Evolutionary conservation across 2,888 invertebrate genomes (phyloP), one percentile per base, ranked within the genome.

Genomic region (Cremastobaeus sp.): DNA sequence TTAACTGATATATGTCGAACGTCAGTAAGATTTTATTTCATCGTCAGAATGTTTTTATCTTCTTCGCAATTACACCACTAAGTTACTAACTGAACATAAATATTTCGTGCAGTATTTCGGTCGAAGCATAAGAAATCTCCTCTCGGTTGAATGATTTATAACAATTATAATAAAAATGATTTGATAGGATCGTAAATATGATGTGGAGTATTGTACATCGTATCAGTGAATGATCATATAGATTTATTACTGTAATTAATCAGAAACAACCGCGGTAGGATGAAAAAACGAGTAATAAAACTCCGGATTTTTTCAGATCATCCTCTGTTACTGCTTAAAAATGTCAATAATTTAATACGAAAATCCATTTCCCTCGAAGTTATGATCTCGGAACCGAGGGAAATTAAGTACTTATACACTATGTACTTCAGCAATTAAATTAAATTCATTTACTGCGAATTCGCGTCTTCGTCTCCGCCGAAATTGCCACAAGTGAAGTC

Each of bases 401-500:
- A n/a, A n/a, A n/a, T n/a, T n/a, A 30, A 34, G 6, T 12, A 15
- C 17, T 57, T 45, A 14, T 15, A 14, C n/a, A n/a, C n/a, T n/a
- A n/a, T n/a, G n/a, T n/a, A n/a, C n/a, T n/a, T n/a, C n/a, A n/a
- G n/a, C n/a, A n/a, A n/a, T n/a, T n/a, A n/a, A n/a, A n/a, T n/a
- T n/a, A n/a, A n/a, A n/a, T n/a, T n/a, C n/a, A n/a, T n/a, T n/a
- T n/a, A n/a, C n/a, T n/a, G n/a, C n/a, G n/a, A n/a, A n/a, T n/a
- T n/a, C n/a, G n/a, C n/a, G n/a, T n/a, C 45, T 25, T 34, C 21
- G 14, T 1, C 18, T 32, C 32, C 45, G n/a, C 43, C 34, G 15
- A 57, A 57, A 57, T 45, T 34, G 34, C 25, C 32, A 45, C 25
- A 21, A 45, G 43, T 57, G 45, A 57, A 57, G 34, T 45, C 43